Evolutionary conservation across 2,797 vertebrate species (phyloP).

Genomic region (Lacerta agilis): DNA sequence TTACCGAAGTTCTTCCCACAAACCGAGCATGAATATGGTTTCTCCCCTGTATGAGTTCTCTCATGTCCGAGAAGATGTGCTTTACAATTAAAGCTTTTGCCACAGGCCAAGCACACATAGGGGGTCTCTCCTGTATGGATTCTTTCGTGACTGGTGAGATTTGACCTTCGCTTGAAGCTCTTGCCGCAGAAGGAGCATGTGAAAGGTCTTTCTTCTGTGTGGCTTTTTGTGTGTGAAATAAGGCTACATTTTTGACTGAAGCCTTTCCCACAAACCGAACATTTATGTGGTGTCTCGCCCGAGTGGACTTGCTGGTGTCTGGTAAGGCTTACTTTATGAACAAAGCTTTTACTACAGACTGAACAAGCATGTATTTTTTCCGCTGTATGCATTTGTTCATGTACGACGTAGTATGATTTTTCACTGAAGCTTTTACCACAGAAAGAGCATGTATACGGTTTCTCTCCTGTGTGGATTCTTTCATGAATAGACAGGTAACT

Average conservation of each 20-base stretch:
- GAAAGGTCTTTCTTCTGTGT: neutral
- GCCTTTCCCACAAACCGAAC: neutral
- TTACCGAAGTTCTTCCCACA: no score
- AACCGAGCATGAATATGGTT: neutral
- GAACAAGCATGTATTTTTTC: conserved; percentile 1
- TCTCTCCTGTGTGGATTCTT: conserved; percentile 20
- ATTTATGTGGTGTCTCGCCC: neutral
- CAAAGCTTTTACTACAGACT: conserved; percentile 22
- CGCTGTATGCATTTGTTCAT: conserved; percentile 6
- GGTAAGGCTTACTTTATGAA: neutral
- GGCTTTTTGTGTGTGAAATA: neutral
- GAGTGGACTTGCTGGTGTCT: neutral
- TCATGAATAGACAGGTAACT: conserved; percentile 12
- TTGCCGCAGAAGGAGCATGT: neutral
- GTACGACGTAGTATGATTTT: neutral
- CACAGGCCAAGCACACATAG: no score
- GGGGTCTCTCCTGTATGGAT: neutral
- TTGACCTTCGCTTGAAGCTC: neutral
- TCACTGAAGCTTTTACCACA: conserved; percentile 32
- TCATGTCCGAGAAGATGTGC: neutral
- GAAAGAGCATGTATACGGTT: conserved; percentile 4
- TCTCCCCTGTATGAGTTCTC: neutral
- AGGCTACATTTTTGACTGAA: neutral
- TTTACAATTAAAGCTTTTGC: no score
- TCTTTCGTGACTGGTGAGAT: neutral